Evolutionary conservation across 2,797 vertebrate species (phyloP), one percentile per base, ranked within the genome.

Genomic region (Acestrorhynchus altus): DNA sequence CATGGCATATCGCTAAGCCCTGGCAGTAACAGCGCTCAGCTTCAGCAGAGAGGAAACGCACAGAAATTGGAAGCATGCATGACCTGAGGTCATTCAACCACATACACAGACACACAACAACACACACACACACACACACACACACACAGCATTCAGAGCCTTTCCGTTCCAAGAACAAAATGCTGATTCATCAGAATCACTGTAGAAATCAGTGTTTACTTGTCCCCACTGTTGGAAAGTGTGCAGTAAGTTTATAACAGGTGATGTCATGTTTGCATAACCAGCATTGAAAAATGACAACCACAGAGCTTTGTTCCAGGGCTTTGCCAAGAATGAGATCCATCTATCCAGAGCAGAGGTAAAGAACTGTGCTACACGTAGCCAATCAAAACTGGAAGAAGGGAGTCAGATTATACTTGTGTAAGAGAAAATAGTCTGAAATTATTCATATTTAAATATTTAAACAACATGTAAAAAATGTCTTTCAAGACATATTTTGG

Each of bases 261-360:
- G 44, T 79, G 75, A 77, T 64, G 57, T 82, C 49, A 80, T 54
- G 39, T 59, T 74, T 73, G 60, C 15, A 77, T 61, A 74, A 40
- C 20, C 10, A 26, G 31, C 39, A 22, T 71, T 60, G 31, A 31
- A 49, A 60, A 46, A n/a, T 28, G 52, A 44, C 40, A 9, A 40
- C 42, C 63, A 66, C 28, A 61, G 47, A 13, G 6, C n/a, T 52
- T 75, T 46, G 31, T 56, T 35, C 16, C 35, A 47, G 40, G 12
- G 42, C n/a, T 22, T 24, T 40, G 47, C 52, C 65, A 63, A 65
- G 24, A 49, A 35, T 35, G 20, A 72, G 66, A 56, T 54, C 20
- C 8, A 11, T 1, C 10, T 28, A 40, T 9, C 26, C 68, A 65
- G 40, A 35, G 31, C 31, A 35, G 31, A 35, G 6, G 31, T 6